Evolutionary conservation across 2,888 invertebrate species (phyloP).

Genomic region (Halictus quadricinctus): DNA sequence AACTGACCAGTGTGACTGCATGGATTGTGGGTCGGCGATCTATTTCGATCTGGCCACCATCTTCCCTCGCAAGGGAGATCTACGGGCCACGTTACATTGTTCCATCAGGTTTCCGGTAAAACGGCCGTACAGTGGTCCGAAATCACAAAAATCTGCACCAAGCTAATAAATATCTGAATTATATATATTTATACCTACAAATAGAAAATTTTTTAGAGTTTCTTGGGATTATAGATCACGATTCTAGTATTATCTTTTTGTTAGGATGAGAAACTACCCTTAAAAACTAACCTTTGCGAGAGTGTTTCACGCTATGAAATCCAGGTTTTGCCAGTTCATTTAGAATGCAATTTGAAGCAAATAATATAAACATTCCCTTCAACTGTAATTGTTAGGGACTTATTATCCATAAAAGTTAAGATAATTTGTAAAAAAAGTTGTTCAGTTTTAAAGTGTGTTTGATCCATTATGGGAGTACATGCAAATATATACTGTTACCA

Average conservation of each 20-base stretch:
- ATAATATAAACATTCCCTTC: too few relatives aligned
- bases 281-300: neutral
- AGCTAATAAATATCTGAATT: neutral
- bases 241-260: too few relatives aligned
- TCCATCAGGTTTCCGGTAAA: slow-evolving; percentile 36
- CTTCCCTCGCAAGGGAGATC: slow-evolving; percentile 61
- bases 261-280: neutral
- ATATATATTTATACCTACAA: neutral
- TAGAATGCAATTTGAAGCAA: too few relatives aligned
- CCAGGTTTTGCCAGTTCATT: too few relatives aligned
- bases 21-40: slow-evolving; percentile 73
- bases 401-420: too few relatives aligned
- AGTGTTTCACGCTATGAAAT: neutral
- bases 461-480: neutral
- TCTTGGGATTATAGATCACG: neutral
- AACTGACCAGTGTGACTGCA: slow-evolving; percentile 70
- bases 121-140: neutral
- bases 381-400: too few relatives aligned
- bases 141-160: neutral
- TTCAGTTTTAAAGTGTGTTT: neutral
- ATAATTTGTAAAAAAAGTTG: neutral
- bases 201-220: neutral
- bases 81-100: slow-evolving; percentile 34
- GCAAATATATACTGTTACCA: neutral
- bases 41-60: slow-evolving; percentile 74